Evolutionary conservation across 2,888 invertebrate genomes (phyloP), one percentile per base, ranked within the genome.

Genomic region (Netelia melanura): DNA sequence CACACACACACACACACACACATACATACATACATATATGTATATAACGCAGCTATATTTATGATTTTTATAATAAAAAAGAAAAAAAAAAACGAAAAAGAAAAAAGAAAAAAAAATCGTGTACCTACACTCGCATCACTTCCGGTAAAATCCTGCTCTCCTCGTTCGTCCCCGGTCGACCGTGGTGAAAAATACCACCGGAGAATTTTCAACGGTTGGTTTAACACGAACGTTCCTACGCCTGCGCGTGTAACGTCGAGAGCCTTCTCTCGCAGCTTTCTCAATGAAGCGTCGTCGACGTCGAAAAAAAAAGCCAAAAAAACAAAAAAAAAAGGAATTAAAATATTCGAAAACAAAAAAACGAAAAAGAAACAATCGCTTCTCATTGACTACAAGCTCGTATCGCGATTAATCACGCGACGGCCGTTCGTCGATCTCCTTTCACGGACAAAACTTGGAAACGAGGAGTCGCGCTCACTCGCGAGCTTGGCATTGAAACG

Each of bases 321-420:
- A 30, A 30, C 2, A 30, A 30, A 30, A 3, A 30, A 3, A 30
- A 30, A 30, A 2, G 30, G 17, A 17, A 17, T 17, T 17, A 17
- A 17, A 17, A 17, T 17, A 17, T 17, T 17, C 17, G 17, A 17
- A 17, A n/a, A n/a, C n/a, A n/a, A 30, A 3, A 3, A 30, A 30
- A 30, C 3, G 30, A 30, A 30, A 30, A 30, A 30, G 25, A 25
- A 5, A n/a, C 2, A 30, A 30, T 30, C 30, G 11, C 44, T 25
- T n/a, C 23, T 56, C 82, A 17, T 67, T 67, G 52, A 62, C 77
- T 67, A 72, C 61, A 72, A 71, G 72, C 72, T 78, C 67, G 72
- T 25, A n/a, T 23, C 44, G 61, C 68, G 78, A 78, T 78, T 68
- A 43, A 78, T 70, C 61, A 52, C 25, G 61, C 70, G 30, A 5